These are phyloP conservation scores for Cylas formicarius DNA, from an alignment of 1,140 invertebrate genomes.

Conservation along the genomic window DNA sequence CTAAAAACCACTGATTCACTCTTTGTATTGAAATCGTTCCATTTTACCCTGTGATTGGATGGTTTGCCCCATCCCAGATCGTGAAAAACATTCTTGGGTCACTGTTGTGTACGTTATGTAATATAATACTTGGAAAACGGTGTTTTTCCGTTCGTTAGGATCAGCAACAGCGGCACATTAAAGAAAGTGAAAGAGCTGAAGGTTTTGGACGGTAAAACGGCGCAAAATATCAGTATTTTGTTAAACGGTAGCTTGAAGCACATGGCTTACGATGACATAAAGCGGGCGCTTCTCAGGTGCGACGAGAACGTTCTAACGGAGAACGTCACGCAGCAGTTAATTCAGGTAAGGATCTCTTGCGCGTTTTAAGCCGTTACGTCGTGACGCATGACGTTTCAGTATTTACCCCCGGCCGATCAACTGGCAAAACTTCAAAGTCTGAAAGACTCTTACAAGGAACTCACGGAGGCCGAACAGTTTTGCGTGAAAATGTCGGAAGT, in stretches of 20 bases:
- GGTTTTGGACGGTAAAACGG: slow-evolving; percentile 86
- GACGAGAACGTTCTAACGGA: slow-evolving; percentile 77
- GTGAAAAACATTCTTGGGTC: too few species aligned
- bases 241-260: slow-evolving; percentile 85
- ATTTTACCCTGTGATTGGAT: too few species aligned
- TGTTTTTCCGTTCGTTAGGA: slow-evolving; percentile 41
- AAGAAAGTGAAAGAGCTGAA: slow-evolving; percentile 89
- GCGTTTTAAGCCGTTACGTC: not conserved
- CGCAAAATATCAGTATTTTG: slow-evolving; percentile 92
- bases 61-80: too few species aligned
- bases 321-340: slow-evolving; percentile 75
- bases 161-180: slow-evolving; percentile 43
- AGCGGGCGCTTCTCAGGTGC: slow-evolving; percentile 73
- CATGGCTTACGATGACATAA: slow-evolving; percentile 79
- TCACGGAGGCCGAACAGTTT: slow-evolving; percentile 93
- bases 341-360: slow-evolving; percentile 49
- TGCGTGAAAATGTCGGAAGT: slow-evolving; percentile 83
- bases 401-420: slow-evolving; percentile 84
- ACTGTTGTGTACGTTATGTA: not conserved
- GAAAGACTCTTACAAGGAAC: slow-evolving; percentile 68
- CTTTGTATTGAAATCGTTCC: too few species aligned
- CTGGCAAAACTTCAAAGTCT: slow-evolving; percentile 74
- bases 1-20: too few species aligned
- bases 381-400: slow-evolving; percentile 45
- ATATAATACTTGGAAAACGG: slow-evolving; percentile 3